phyloP scores from a whole-genome alignment of 2,797 vertebrate species.

The Morelia viridis region DNA sequence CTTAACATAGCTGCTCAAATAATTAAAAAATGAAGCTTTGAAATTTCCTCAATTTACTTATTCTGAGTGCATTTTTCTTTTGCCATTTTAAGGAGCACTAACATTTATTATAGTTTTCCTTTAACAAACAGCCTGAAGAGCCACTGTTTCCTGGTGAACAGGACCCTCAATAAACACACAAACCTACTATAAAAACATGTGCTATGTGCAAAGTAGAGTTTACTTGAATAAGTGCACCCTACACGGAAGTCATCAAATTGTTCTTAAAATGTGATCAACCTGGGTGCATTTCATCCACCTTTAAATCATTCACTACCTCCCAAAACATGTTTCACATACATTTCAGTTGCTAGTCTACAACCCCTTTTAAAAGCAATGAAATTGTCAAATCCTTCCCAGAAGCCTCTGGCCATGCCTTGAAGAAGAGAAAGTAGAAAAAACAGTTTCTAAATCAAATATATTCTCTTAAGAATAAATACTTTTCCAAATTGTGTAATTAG shows the following conservation, averaged over 20 bases:
- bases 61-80: slow-evolving; percentile 48
- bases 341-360: slow-evolving; percentile 60
- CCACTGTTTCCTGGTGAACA: slow-evolving; percentile 58
- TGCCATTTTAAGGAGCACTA: slow-evolving; percentile 43
- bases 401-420: slow-evolving; percentile 63
- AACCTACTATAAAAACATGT: slow-evolving; percentile 61
- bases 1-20: slow-evolving; percentile 51
- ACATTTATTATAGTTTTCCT: slow-evolving; percentile 54
- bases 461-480: slow-evolving; percentile 68
- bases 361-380: slow-evolving; percentile 66
- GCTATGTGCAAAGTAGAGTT: slow-evolving; percentile 60
- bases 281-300: slow-evolving; percentile 70
- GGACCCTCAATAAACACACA: slow-evolving; percentile 53
- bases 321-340: slow-evolving; percentile 56
- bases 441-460: slow-evolving; percentile 73
- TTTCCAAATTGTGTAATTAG: slow-evolving; percentile 72
- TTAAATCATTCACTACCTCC: slow-evolving; percentile 63
- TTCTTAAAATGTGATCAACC: slow-evolving; percentile 69
- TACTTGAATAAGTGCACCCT: slow-evolving; percentile 54
- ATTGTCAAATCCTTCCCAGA: slow-evolving; percentile 58
- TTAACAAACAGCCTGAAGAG: slow-evolving; percentile 46
- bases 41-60: slow-evolving; percentile 39
- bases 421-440: slow-evolving; percentile 68
- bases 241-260: slow-evolving; percentile 58
- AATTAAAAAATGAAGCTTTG: slow-evolving; percentile 25